Evolutionary conservation across 2,888 invertebrate species (phyloP), one percentile per base, ranked within the genome.

Genomic region (Lycocerus yunnanus): DNA sequence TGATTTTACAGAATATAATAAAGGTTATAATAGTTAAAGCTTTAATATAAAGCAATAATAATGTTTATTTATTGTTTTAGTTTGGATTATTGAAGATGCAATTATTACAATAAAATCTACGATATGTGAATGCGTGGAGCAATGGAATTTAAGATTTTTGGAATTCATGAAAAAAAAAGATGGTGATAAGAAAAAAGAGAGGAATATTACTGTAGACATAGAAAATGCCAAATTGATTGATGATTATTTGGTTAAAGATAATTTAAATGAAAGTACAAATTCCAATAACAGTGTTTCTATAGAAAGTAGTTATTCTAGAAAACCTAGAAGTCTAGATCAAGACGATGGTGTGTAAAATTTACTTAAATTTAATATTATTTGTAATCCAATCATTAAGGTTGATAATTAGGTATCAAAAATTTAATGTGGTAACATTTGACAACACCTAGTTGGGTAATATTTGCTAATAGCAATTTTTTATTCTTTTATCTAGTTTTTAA

Each of bases 71-170:
- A 43, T 43, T 43, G n/a, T 63, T 63, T 63, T 13, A 68, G 81
- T 84, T 75, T 89, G 88, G 88, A 88, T 88, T 76, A 88, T 92
- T 14, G 90, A 90, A 71, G 93, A 94, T 83, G 88, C 90, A 0
- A 86, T 93, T 20, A 89, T 91, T 8, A 89, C 90, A 81, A 86
- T 94, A 15, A 93, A 93, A 82, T 89, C 91, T 59, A 85, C 90
- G 9, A 90, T 95, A 61, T 91, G 92, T 1, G 94, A 94, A 81
- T 90, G 92, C 15, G 92, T 94, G 11, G 90, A 90, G 18, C 87
- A 87, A n/a, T 95, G 95, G 95, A 94, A 93, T 80, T 84, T 87
- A 2, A 87, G 90, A 65, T 84, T 93, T 14, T 84, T 88, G 1
- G 89, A 89, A 68, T 78, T 79, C 3, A 79, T 80, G 20, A 83